Base-by-base conservation (phyloP, 2,113 vertebrate genomes). In the Reinhardtius hippoglossoides region DNA sequence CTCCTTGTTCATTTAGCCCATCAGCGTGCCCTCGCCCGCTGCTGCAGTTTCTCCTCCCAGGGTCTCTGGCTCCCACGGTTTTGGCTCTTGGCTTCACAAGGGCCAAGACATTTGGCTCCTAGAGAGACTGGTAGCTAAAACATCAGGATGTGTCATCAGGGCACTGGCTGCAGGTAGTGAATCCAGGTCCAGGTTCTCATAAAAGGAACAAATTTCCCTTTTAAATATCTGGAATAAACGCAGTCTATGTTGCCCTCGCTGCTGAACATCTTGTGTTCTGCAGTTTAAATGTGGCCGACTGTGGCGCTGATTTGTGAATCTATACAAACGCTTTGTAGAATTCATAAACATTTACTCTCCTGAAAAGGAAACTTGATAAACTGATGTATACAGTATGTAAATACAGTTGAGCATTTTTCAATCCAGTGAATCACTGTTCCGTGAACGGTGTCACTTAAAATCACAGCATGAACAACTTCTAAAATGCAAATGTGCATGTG, bases 391-490 rank as follows among this genome's bases (percentile, higher is more conserved):
- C 55, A 14, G 55, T 26, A 10, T 57, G 55, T 5, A 48, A 18
- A 16, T 48, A 15, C 1, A 48, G 44, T 13, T 13, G 40, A 42
- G 40, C 10, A 12, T 3, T 71, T 31, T 80, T 14, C 40, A 31
- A 60, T 12, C 24, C 1, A 31, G 13, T 69, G 35, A 70, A 24
- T 62, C 65, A 66, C 57, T 61, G 14, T 67, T 50, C 16, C 14
- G 1, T 18, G 13, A 18, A 48, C 44, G 6, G 15, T 31, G 40
- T 23, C 52, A 61, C 58, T 60, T 50, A 18, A 40, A 23, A 21
- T 69, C 55, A 44, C 35, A 73, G 65, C 58, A 26, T 31, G 64
- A 44, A 27, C n/a, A 9, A 10, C 62, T 27, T 50, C 18, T n/a
- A 58, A 18, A 67, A 67, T 48, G 71, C 26, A 35, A 71, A 76